These are phyloP conservation scores for Corythornis madagascariensis DNA, from an alignment of 2,113 vertebrate species.

Conservation along the genomic window DNA sequence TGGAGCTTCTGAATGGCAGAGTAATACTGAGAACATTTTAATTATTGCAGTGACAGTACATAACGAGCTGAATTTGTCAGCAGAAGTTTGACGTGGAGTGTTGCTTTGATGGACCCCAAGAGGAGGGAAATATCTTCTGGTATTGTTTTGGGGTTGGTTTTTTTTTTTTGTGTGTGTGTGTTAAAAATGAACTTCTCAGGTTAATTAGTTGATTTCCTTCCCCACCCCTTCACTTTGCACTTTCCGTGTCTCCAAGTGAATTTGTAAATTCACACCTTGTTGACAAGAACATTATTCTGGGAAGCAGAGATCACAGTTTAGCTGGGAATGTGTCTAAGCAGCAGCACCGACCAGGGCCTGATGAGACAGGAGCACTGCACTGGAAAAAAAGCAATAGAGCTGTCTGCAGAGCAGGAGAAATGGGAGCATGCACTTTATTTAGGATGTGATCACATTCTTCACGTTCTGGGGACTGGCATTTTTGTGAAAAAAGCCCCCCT, in stretches of 20 bases:
- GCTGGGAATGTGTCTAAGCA: neutral
- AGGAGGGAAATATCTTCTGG: neutral
- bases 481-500: neutral
- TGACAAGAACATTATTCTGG: neutral
- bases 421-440: neutral
- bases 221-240: neutral
- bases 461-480: neutral
- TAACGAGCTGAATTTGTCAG: neutral
- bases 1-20: neutral
- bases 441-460: neutral
- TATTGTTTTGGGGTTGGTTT: neutral
- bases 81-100: accelerated
- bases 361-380: neutral
- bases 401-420: neutral
- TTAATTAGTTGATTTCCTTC: neutral
- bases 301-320: neutral
- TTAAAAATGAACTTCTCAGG: neutral
- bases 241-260: neutral
- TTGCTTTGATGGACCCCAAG: neutral
- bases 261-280: neutral
- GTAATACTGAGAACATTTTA: neutral
- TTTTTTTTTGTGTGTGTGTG: neutral
- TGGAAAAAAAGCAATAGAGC: neutral
- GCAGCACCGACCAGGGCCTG: neutral
- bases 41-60: neutral